Evolutionary conservation across 92 coral and sea anemone genomes (phyloP), one percentile per base, ranked within the genome.

Genomic region (Ricordea florida): DNA sequence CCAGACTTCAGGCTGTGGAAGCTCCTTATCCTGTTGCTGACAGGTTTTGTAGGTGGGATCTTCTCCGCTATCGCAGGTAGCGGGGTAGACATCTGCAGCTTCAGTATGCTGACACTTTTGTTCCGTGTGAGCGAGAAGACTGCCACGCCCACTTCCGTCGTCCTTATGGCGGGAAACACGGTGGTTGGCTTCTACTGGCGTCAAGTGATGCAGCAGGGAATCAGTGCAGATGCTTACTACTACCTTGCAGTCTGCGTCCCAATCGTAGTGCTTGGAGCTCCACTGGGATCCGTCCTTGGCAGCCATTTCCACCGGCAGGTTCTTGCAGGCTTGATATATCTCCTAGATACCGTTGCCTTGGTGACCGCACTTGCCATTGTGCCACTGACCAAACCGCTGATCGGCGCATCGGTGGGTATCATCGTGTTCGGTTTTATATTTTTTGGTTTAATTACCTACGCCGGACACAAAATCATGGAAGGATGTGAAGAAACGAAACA

Each of bases 91-190:
- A 83, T 91, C 38, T 91, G 97, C 48, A 91, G 93, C 78, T 92
- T 92, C 80, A 92, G 98, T 34, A 79, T 92, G 16, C 82, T 92
- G n/a, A 92, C 98, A 4, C 69, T 92, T 38, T 87, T 92, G 33
- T 92, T 92, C 78, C 87, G 98, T 7, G 97, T 91, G 15, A 69
- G 88, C 22, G 97, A 91, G 67, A 91, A 91, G 60, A 91, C 97
- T 6, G 93, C 97, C 40, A 84, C 97, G 5, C 97, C 97, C 1
- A 91, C 97, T 0, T 91, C 97, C n/a, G 97, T 91, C 21, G 83
- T 91, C 14, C 62, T 91, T 0, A 91, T 91, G 97, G 97, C 97
- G 59, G 93, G 88, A 45, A 91, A 91, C 83, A 72, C 93, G 0
- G 58, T 91, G 11, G 88, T 91, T 6, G 93, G 97, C 10, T 74